A percentile compares a stretch with the other conserved stretches of the same genome.
Evolutionary conservation across 2,888 invertebrate genomes (phyloP).

Genomic region (Smittia aterrima): DNA sequence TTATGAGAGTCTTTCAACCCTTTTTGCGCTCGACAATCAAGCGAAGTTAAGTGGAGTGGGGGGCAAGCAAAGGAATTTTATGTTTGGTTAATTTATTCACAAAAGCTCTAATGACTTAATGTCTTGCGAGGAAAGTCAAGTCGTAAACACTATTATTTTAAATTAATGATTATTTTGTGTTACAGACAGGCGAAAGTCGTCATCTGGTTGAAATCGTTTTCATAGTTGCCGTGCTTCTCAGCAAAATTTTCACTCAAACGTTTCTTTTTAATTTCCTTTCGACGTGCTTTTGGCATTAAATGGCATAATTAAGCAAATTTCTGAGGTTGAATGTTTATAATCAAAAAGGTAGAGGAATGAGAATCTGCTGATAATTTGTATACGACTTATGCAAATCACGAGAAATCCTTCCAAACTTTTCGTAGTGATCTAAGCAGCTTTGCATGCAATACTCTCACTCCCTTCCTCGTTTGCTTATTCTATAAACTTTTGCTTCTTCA

Average conservation of each 20-base stretch:
- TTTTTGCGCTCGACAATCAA: no score
- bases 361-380: slow-evolving; percentile 5
- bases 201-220: slow-evolving; percentile 5
- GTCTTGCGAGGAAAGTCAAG: background rate
- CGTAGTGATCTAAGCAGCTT: slow-evolving; percentile 16
- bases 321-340: slow-evolving; percentile 5
- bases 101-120: slow-evolving; percentile 8
- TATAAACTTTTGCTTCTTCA: background rate
- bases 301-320: slow-evolving; percentile 21
- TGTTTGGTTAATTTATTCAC: background rate
- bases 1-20: no score
- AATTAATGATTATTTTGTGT: slow-evolving; percentile 36
- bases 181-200: slow-evolving; percentile 25
- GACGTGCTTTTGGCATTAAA: slow-evolving; percentile 12
- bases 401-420: slow-evolving; percentile 21
- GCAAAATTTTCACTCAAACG: background rate
- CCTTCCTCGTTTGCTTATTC: background rate
- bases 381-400: slow-evolving; percentile 4
- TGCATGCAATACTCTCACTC: slow-evolving; percentile 32
- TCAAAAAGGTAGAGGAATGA: background rate
- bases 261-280: slow-evolving; percentile 9
- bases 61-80: background rate
- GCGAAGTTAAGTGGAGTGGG: no score
- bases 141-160: slow-evolving; percentile 30
- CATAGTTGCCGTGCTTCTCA: background rate